phyloP scores from a whole-genome alignment of 1,140 invertebrate species.

The Penaeus indicus region DNA sequence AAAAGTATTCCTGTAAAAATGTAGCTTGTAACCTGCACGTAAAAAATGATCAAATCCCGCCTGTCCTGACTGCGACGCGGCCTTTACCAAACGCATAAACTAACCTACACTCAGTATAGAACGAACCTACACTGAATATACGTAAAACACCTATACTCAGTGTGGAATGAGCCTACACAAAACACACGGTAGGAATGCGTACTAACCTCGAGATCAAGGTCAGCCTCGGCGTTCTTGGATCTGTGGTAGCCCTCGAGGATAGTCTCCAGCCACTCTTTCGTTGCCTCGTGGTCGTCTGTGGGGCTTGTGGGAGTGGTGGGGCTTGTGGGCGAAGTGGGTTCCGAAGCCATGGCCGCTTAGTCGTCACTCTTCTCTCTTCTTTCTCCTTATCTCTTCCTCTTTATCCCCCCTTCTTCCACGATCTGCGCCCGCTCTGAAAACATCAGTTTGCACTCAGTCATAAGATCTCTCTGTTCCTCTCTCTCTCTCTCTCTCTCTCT shows the following conservation, averaged over 20 bases:
- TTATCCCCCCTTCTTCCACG: background rate
- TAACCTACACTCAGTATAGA: no score
- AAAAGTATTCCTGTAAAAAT: no score
- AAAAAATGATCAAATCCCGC: no score
- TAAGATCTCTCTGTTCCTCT: background rate
- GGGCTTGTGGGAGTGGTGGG: conserved; percentile 34
- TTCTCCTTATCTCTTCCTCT: background rate
- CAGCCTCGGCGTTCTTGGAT: background rate
- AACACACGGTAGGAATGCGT: background rate
- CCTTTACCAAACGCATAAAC: no score
- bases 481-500: conserved; percentile 15
- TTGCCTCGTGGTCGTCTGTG: conserved; percentile 46
- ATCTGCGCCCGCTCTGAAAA: background rate
- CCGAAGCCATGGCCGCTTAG: conserved; percentile 42
- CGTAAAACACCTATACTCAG: no score
- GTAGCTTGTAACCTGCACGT: no score
- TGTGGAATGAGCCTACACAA: no score
- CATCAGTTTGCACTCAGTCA: no score
- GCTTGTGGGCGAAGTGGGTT: background rate
- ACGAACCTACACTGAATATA: no score
- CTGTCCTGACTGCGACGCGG: no score
- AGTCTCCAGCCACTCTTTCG: conserved; percentile 55
- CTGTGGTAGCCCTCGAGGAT: conserved; percentile 47
- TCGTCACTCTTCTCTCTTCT: background rate
- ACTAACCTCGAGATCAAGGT: conserved; percentile 31